These are phyloP conservation scores for Tenodera sinensis DNA, from an alignment of 2,888 invertebrate genomes.

Conservation along the genomic window DNA sequence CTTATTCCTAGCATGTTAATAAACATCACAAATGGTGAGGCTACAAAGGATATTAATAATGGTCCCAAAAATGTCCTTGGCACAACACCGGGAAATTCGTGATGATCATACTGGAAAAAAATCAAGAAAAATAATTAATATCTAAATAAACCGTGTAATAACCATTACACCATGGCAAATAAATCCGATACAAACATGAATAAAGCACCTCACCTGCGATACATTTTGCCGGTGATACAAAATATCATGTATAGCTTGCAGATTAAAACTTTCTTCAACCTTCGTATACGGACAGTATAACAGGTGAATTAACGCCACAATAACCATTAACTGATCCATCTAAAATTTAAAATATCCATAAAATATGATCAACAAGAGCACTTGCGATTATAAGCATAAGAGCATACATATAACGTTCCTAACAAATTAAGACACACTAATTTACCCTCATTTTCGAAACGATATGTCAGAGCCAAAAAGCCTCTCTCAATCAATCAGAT, in stretches of 20 bases:
- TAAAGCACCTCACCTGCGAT: conserved; percentile 62
- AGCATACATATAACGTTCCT: background rate
- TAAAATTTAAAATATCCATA: background rate
- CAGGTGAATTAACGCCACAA: conserved; percentile 74
- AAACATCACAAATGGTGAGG: conserved; percentile 70
- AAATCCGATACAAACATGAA: too few species aligned
- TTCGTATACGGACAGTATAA: conserved; percentile 93
- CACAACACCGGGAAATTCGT: conserved; percentile 96
- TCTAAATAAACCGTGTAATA: too few species aligned
- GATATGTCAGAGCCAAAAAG: background rate
- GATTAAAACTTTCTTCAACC: conserved; percentile 99
- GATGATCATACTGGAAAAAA: conserved; percentile 87
- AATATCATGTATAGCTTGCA: conserved; percentile 97
- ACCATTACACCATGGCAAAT: too few species aligned
- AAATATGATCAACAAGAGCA: background rate
- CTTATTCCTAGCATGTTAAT: conserved; percentile 65
- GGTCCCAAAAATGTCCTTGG: conserved; percentile 95
- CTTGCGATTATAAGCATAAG: background rate
- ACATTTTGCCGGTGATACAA: conserved; percentile 83
- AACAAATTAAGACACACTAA: background rate
- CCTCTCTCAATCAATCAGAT: background rate
- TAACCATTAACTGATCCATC: conserved; percentile 71
- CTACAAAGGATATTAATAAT: conserved; percentile 69
- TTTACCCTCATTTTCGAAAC: background rate
- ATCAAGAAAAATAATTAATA: conserved; percentile 28